These are phyloP conservation scores for Hyles vespertilio DNA, from an alignment of 1,140 invertebrate species.

Conservation along the genomic window DNA sequence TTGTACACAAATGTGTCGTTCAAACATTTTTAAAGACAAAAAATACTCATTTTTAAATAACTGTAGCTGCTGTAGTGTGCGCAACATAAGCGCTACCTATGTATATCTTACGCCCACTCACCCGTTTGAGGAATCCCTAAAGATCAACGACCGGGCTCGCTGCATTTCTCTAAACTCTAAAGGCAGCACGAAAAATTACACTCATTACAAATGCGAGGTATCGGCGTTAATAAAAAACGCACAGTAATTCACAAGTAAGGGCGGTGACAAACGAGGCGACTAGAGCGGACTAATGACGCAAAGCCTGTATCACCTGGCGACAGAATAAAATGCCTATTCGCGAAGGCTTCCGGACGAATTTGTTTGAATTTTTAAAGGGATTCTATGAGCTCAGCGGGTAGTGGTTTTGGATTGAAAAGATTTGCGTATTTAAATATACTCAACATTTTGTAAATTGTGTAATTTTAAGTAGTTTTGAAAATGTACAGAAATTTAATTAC, in stretches of 20 bases:
- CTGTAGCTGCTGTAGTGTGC: too few relatives aligned
- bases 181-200: slow-evolving; percentile 52
- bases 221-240: slow-evolving; percentile 65
- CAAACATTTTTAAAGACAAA: too few relatives aligned
- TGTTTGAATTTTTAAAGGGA: slow-evolving; percentile 21
- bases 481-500: neutral
- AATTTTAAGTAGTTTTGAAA: neutral
- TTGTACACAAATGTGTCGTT: too few relatives aligned
- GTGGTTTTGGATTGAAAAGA: neutral
- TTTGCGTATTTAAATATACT: neutral
- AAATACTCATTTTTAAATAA: too few relatives aligned
- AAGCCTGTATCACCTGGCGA: slow-evolving; percentile 49
- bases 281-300: slow-evolving; percentile 45
- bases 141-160: slow-evolving; percentile 5
- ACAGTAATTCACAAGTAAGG: slow-evolving; percentile 50
- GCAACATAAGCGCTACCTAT: neutral
- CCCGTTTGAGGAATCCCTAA: neutral
- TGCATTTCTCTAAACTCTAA: slow-evolving; percentile 25
- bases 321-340: slow-evolving; percentile 38
- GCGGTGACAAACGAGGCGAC: slow-evolving; percentile 56
- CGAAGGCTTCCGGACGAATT: slow-evolving; percentile 19
- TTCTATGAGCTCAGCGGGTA: neutral
- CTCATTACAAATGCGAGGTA: slow-evolving; percentile 51
- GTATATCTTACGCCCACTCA: neutral
- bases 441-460: too few relatives aligned